phyloP scores from a whole-genome alignment of 1,140 invertebrate genomes.

The Microplitis demolitor region DNA sequence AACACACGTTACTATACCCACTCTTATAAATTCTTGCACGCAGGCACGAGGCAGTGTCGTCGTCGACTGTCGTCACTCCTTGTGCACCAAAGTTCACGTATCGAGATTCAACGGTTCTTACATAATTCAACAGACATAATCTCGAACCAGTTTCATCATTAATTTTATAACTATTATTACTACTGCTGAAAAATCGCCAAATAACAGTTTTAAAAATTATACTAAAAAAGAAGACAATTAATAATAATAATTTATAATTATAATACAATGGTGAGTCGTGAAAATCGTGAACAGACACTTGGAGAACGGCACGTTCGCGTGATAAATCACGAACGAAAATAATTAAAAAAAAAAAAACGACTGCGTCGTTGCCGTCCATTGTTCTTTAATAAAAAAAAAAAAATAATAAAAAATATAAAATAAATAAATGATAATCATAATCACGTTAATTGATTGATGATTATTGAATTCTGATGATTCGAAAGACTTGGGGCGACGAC shows the following conservation, averaged over 20 bases:
- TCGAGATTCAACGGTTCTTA: neutral
- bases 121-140: neutral
- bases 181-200: neutral
- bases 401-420: no score
- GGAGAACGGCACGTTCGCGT: constrained; percentile 22
- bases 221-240: neutral
- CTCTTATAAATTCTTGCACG: constrained; percentile 2
- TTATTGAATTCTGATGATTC: constrained; percentile 20
- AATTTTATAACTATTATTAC: no score
- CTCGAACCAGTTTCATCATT: neutral
- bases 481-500: neutral
- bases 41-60: neutral
- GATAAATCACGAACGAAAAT: neutral
- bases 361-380: constrained; percentile 3
- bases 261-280: neutral
- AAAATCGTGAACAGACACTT: constrained; percentile 15
- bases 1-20: neutral
- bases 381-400: neutral
- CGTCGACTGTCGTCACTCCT: constrained; percentile 20
- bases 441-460: neutral
- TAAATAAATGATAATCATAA: neutral
- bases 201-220: neutral
- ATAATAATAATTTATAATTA: neutral
- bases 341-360: constrained; percentile 6
- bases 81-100: neutral